These are phyloP conservation scores for Vidua macroura DNA, from an alignment of 2,113 vertebrate species.

Conservation along the genomic window DNA sequence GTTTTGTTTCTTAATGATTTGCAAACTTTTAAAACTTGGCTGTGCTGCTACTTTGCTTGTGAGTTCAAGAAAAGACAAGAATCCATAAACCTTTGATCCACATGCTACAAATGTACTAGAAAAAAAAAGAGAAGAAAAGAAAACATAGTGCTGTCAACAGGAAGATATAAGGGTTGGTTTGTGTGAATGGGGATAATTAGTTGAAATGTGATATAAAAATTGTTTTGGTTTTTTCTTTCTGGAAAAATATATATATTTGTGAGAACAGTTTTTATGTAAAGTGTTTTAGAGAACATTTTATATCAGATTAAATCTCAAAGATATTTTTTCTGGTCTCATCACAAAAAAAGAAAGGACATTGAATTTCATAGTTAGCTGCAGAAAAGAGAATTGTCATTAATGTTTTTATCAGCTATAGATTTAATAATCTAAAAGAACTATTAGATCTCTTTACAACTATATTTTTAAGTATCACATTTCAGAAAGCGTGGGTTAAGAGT, in stretches of 20 bases:
- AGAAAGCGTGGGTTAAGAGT: background rate
- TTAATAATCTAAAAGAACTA: background rate
- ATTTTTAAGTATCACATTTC: background rate
- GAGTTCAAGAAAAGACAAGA: slow-evolving; percentile 27
- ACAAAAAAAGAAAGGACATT: background rate
- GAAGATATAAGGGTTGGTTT: background rate
- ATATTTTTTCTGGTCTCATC: background rate
- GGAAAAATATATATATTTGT: background rate
- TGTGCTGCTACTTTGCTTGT: slow-evolving; percentile 7
- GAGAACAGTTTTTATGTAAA: background rate
- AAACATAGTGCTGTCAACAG: slow-evolving; percentile 6
- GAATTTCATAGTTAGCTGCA: background rate
- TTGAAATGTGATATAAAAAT: slow-evolving; percentile 17
- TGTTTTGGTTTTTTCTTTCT: background rate
- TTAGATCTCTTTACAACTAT: background rate
- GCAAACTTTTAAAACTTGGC: slow-evolving; percentile 11
- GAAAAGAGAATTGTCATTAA: background rate
- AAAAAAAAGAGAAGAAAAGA: background rate
- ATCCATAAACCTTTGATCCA: slow-evolving; percentile 18
- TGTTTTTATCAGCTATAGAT: background rate
- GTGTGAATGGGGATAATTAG: slow-evolving; percentile 29
- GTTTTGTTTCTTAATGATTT: slow-evolving; percentile 34
- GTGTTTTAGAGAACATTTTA: background rate
- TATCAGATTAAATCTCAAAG: background rate
- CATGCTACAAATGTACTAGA: background rate